phyloP scores from a whole-genome alignment of 2,113 vertebrate genomes.

The Marcusenius ussheri region DNA sequence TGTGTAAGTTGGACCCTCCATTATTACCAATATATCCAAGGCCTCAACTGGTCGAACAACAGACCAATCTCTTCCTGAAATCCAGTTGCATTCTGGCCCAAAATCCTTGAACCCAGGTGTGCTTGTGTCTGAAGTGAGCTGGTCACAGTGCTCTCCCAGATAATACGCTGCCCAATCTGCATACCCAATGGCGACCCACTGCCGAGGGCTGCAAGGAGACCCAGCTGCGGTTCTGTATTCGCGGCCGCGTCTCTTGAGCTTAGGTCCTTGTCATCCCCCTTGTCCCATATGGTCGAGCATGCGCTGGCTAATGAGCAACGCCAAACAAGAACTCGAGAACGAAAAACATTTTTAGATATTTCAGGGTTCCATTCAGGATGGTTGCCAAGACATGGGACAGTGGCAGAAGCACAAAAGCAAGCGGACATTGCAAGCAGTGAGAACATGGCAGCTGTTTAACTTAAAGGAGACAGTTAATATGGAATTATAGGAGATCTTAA shows the following conservation, averaged over 20 bases:
- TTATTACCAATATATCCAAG: not conserved
- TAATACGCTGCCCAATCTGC: slow-evolving; percentile 34
- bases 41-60: not conserved
- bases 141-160: slow-evolving; percentile 23
- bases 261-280: slow-evolving; percentile 9
- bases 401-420: slow-evolving; percentile 21
- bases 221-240: slow-evolving; percentile 13
- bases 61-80: slow-evolving; percentile 10
- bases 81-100: not conserved
- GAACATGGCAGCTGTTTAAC: slow-evolving; percentile 29
- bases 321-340: slow-evolving; percentile 1
- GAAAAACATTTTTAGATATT: slow-evolving; percentile 13
- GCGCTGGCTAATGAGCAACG: slow-evolving; percentile 34
- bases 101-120: slow-evolving; percentile 13
- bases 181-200: slow-evolving; percentile 18
- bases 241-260: not conserved
- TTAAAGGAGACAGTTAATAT: slow-evolving; percentile 30
- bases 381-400: slow-evolving; percentile 14
- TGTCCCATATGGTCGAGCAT: slow-evolving; percentile 43
- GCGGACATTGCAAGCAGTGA: not conserved
- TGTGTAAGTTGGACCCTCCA: not conserved
- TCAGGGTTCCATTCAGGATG: slow-evolving; percentile 13
- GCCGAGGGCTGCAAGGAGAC: not conserved
- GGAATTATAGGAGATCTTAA: slow-evolving; percentile 27
- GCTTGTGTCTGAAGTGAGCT: not conserved